phyloP scores from a whole-genome alignment of 1,140 invertebrate species.

The Drosophila orosa region DNA sequence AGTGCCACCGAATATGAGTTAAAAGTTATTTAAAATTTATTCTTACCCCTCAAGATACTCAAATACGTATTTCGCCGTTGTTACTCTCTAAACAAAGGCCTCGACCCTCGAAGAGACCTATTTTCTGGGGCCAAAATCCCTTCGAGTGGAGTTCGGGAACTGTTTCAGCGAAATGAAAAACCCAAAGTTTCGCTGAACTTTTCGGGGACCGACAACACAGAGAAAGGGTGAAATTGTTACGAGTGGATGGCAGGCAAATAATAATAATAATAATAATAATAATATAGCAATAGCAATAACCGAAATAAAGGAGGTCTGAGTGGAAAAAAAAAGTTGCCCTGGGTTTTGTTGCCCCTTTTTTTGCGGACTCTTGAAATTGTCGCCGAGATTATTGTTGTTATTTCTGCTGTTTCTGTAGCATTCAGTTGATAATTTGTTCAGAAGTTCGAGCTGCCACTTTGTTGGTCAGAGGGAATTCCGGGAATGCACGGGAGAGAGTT shows the following conservation, averaged over 20 bases:
- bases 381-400: constrained; percentile 74
- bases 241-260: constrained; percentile 68
- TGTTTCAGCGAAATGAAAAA: constrained; percentile 38
- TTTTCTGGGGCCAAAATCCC: constrained; percentile 33
- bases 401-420: constrained; percentile 57
- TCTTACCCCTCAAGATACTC: not conserved
- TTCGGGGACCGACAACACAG: constrained; percentile 7
- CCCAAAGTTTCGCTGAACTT: constrained; percentile 57
- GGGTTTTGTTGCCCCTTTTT: constrained; percentile 51
- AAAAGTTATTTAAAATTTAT: constrained; percentile 3
- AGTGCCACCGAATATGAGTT: no score
- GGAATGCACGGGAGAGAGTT: not conserved
- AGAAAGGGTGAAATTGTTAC: constrained; percentile 68
- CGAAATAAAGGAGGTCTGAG: constrained; percentile 57
- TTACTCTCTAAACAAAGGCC: constrained; percentile 5
- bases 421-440: constrained; percentile 77
- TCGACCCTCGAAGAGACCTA: constrained; percentile 5
- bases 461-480: constrained; percentile 12
- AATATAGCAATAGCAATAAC: constrained; percentile 71
- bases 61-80: not conserved
- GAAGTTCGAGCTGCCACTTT: constrained; percentile 58
- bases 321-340: constrained; percentile 53
- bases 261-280: constrained; percentile 63
- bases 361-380: constrained; percentile 58
- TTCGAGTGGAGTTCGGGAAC: constrained; percentile 32